Conservation (phyloP, 2,888 invertebrate genomes). For the Unio delphinus region DNA sequence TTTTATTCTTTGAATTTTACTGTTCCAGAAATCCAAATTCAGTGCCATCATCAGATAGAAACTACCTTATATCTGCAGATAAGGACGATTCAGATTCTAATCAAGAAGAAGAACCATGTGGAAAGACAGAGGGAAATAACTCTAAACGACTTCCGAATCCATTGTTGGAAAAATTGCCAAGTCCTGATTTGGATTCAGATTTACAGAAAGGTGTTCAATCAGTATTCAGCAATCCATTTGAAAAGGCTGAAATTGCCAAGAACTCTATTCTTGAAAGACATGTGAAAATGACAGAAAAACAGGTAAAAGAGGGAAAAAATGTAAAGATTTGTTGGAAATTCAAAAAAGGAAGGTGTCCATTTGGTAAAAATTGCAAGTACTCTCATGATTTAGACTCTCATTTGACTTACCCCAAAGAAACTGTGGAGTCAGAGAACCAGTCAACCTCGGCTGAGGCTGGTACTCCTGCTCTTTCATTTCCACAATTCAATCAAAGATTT, state of each 20-base stretch:
- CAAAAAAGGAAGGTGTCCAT: slow-evolving; percentile 89
- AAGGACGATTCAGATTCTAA: slow-evolving; percentile 24
- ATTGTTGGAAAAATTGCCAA: slow-evolving; percentile 28
- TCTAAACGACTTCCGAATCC: slow-evolving; percentile 44
- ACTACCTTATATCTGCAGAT: slow-evolving; percentile 22
- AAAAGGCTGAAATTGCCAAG: slow-evolving; percentile 88
- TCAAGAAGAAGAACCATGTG: slow-evolving; percentile 17
- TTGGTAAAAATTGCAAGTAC: slow-evolving; percentile 92
- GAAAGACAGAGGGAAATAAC: slow-evolving; percentile 5
- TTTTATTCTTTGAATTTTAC: no score
- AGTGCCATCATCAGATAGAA: slow-evolving; percentile 5
- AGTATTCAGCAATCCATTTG: slow-evolving; percentile 90
- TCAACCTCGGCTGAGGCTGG: slow-evolving; percentile 15
- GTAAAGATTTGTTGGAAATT: slow-evolving; percentile 92
- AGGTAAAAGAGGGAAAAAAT: slow-evolving; percentile 78
- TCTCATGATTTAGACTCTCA: slow-evolving; percentile 87
- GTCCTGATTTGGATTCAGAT: slow-evolving; percentile 15
- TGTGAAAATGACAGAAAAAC: slow-evolving; percentile 85
- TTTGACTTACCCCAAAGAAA: slow-evolving; percentile 9
- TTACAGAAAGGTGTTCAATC: slow-evolving; percentile 71
- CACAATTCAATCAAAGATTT: not conserved
- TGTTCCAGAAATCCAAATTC: no score
- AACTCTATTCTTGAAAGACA: slow-evolving; percentile 90
- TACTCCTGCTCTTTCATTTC: not conserved
- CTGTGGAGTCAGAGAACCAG: slow-evolving; percentile 3